Conservation (phyloP, 2,797 vertebrate species). For the Falco naumanni region DNA sequence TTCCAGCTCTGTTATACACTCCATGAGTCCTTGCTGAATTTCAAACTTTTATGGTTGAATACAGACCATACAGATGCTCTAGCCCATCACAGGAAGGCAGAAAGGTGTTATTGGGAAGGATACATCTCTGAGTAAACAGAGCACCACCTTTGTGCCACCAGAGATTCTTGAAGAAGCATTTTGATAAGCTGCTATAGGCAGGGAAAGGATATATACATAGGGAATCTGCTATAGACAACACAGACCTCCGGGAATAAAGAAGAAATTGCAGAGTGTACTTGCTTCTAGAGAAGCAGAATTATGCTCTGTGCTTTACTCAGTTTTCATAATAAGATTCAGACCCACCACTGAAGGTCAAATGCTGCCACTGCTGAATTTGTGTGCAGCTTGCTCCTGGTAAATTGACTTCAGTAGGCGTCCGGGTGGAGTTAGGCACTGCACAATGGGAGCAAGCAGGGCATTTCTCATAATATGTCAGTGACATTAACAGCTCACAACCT, state of each 20-base stretch:
- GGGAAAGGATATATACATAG: no score
- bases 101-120: background rate
- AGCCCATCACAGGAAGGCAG: background rate
- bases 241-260: background rate
- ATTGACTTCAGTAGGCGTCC: background rate
- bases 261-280: background rate
- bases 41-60: background rate
- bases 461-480: background rate
- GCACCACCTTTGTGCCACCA: background rate
- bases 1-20: background rate
- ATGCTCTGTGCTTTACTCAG: background rate
- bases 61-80: background rate
- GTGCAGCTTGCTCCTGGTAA: background rate
- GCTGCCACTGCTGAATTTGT: background rate
- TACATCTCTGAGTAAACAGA: background rate
- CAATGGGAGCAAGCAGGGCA: fast-evolving
- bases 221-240: background rate
- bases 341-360: background rate
- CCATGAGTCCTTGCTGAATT: background rate
- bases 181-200: background rate
- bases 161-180: background rate
- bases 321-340: background rate
- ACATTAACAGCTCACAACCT: background rate
- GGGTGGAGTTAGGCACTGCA: background rate
- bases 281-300: background rate